Evolutionary conservation across 2,797 vertebrate species (phyloP).

Genomic region (Carcharodon carcharias): DNA sequence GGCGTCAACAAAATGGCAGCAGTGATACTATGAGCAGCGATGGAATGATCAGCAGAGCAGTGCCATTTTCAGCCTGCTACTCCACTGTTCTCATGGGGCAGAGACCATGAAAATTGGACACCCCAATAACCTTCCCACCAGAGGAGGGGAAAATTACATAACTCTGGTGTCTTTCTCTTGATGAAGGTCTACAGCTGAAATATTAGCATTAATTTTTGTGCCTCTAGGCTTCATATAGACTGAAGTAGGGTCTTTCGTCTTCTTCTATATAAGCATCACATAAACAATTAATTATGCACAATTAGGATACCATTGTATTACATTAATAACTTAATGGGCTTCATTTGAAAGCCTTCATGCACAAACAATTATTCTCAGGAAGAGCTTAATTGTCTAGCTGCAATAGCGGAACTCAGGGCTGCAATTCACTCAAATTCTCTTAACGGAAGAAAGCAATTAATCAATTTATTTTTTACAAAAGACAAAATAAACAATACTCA

Average conservation of each 20-base stretch:
- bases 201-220: neutral
- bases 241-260: neutral
- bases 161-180: neutral
- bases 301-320: neutral
- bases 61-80: neutral
- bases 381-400: conserved; percentile 9
- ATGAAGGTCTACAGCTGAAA: too few relatives aligned
- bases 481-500: neutral
- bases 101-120: neutral
- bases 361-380: conserved; percentile 18
- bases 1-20: neutral
- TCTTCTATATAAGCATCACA: neutral
- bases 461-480: conserved; percentile 28
- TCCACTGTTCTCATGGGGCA: neutral
- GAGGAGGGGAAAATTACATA: neutral
- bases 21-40: neutral
- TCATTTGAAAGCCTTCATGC: conserved; percentile 20
- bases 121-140: neutral
- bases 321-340: conserved; percentile 24
- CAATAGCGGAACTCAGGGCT: neutral
- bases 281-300: conserved; percentile 15
- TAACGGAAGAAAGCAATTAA: conserved; percentile 12
- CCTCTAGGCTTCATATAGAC: neutral
- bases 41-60: neutral
- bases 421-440: conserved; percentile 13